Base-by-base conservation (phyloP, 2,888 invertebrate species). In the Drepanosiphum platanoidis region DNA sequence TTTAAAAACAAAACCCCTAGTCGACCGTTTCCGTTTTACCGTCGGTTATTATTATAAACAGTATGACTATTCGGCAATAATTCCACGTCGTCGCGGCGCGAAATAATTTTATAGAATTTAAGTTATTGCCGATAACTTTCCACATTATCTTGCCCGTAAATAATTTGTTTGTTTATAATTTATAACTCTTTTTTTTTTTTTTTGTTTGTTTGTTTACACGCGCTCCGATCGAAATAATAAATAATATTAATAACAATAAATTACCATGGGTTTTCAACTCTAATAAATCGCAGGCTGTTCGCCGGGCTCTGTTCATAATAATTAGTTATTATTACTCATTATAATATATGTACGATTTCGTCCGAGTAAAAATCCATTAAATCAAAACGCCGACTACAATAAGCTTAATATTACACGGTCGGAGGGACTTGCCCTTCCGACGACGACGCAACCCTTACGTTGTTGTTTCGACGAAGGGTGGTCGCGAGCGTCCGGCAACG, bases 331-430 rank as follows among this genome's bases (percentile, higher is more conserved):
- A 77, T 52, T 68, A n/a, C 27, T 68, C 39, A 30, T n/a, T 66
- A 39, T 66, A 36, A 18, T 61, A 78, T 22, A 42, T 11, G 30
- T 71, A 32, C 3, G 32, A 34, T 66, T 66, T 30, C 30, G 39
- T 64, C 52, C 18, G 27, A 58, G 79, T 71, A 81, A 70, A 81
- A 81, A 81, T 58, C 58, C 81, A 68, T 81, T 81, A 81, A 81
- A 81, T 81, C 81, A 81, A 70, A 81, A 71, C 30, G 18, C 58
- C 22, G 71, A 81, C 58, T 81, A 81, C 81, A 81, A 71, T 71
- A 39, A 81, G 80, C 58, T 81, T 81, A 81, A 81, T 81, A 71
- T 30, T 58, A 71, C 58, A 36, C 36, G 18, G 61, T 61, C 30
- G 34, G 52, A 58, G 81, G 81, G 71, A 81, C 58, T 81, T 30